Base-by-base conservation (phyloP, 2,888 invertebrate species). In the Pimpla rufipes region DNA sequence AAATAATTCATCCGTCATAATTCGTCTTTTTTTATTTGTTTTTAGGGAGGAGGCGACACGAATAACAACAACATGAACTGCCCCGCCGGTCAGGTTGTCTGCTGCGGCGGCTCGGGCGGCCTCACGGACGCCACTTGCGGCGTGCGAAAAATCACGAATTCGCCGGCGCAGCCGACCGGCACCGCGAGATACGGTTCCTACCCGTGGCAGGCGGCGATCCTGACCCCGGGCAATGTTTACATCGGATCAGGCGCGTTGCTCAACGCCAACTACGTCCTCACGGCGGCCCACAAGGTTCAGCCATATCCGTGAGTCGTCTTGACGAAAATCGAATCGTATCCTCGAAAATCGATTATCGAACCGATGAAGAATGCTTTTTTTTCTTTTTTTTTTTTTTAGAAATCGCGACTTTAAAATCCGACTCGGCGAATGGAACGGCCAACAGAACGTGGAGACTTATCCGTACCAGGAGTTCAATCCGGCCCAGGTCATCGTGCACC, bases 381-480 rank as follows among this genome's bases (percentile, higher is more conserved):
- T 52, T 10, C 6, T 18, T 5, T n/a, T 2, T 76, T 84, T 79
- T 1, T 74, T 55, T 57, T 74, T 0, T 62, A 92, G 91, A 23
- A 88, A 86, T 67, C 85, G 88, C 6, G 88, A 93, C 13, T 94
- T 96, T 21, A 96, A 96, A 91, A 95, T 96, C 0, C 95, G 97
- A 37, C 92, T 97, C 1, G 97, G 97, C 0, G 97, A 97, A 90
- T 97, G 97, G 96, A 95, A 97, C 91, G 96, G 96, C 0, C 94
- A 95, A 29, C 94, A 94, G 6, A 95, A 95, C 1, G 94, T 93
- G 47, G 97, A 97, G 87, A 95, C 96, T 0, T 94, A 96, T 67
- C 94, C 96, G 0, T 95, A 95, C 81, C 94, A 96, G 88, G 96
- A 97, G 90, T 95, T 95, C 85, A 93, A 91, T 5, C 93, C 96